Evolutionary conservation across 2,797 vertebrate genomes (phyloP).

Genomic region (Ceyx erithaca): DNA sequence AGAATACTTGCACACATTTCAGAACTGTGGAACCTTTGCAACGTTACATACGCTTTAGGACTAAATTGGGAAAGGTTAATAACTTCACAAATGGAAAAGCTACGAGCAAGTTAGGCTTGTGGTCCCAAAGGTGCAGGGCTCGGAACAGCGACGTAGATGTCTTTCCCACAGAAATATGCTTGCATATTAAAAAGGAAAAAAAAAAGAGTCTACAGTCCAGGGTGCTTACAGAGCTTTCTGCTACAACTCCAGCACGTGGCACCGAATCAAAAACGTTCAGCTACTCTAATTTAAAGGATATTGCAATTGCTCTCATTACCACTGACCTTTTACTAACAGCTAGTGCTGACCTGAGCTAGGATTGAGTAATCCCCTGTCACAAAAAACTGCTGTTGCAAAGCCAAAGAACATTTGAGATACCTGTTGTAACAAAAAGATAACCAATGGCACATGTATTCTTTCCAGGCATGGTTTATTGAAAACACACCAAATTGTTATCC

Average conservation of each 20-base stretch:
- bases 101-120: neutral
- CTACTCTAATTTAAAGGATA: neutral
- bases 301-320: neutral
- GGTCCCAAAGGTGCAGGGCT: neutral
- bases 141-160: neutral
- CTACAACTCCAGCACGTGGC: neutral
- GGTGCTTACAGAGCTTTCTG: neutral
- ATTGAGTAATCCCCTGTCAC: neutral
- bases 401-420: neutral
- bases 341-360: neutral
- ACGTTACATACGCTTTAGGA: neutral
- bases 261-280: neutral
- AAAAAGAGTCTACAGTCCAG: neutral
- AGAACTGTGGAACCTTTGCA: neutral
- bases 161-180: neutral
- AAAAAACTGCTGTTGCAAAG: neutral
- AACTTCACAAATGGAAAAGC: conserved; percentile 6
- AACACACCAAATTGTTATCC: conserved; percentile 96
- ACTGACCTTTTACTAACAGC: neutral
- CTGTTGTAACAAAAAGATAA: conserved; percentile 39
- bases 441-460: conserved; percentile 70
- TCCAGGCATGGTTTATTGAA: conserved; percentile 98
- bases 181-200: neutral
- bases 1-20: neutral
- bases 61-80: neutral